Conservation (phyloP, 2,888 invertebrate species). For the Mythimna vitellina region DNA sequence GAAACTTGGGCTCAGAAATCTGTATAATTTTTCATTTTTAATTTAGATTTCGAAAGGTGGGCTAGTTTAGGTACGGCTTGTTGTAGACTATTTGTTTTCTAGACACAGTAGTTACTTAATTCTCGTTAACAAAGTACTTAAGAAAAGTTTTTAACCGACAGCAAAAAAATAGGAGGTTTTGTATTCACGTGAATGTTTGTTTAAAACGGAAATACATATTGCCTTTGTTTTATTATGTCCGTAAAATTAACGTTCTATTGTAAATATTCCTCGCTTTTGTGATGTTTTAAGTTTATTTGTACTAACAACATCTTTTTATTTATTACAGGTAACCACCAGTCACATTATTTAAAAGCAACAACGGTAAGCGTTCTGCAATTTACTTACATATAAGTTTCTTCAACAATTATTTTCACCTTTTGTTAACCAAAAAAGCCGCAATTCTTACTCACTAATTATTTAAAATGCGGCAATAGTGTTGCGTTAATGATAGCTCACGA, state of each 20-base stretch:
- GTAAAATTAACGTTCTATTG: background rate
- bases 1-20: conserved; percentile 51
- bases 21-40: conserved; percentile 41
- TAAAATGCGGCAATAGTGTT: conserved; percentile 41
- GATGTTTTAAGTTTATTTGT: conserved; percentile 2
- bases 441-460: conserved; percentile 42
- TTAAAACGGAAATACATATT: background rate
- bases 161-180: too few species aligned
- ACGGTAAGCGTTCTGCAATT: conserved; percentile 39
- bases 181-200: too few species aligned
- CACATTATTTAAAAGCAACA: conserved; percentile 20
- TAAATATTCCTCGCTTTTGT: background rate
- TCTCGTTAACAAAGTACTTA: background rate
- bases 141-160: too few species aligned
- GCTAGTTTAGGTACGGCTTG: conserved; percentile 25
- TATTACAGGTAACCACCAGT: conserved; percentile 64
- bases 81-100: background rate
- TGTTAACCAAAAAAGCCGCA: conserved; percentile 10
- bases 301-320: conserved; percentile 24
- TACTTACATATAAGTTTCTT: background rate
- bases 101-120: background rate
- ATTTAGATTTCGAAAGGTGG: conserved; percentile 34
- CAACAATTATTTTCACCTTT: conserved; percentile 25
- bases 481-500: conserved; percentile 58
- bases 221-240: background rate